phyloP scores from a whole-genome alignment of 2,888 invertebrate species.

The Agrypnus murinus region DNA sequence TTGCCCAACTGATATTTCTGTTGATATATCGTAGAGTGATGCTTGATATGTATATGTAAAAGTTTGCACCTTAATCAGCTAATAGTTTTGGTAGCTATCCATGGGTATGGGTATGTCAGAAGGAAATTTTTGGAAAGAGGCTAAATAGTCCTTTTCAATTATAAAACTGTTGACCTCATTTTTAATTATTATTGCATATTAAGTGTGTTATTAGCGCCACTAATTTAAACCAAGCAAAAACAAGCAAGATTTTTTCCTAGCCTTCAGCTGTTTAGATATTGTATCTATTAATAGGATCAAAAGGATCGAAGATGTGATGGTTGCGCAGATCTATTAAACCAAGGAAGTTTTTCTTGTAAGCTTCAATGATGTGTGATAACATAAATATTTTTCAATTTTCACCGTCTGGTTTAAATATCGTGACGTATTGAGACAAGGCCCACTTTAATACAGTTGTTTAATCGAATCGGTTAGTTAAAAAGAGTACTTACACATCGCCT shows the following conservation, averaged over 20 bases:
- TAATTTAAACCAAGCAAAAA: constrained; percentile 5
- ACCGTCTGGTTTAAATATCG: constrained; percentile 6
- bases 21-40: too few species aligned
- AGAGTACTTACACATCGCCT: not conserved
- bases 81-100: too few species aligned
- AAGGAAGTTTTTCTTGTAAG: constrained; percentile 15
- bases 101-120: too few species aligned
- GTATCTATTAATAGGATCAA: constrained; percentile 21
- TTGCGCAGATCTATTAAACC: not conserved
- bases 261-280: not conserved
- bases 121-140: too few species aligned
- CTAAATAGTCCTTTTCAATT: too few species aligned
- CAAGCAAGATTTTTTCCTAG: not conserved
- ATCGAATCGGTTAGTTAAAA: constrained; percentile 7
- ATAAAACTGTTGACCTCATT: too few species aligned
- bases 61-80: too few species aligned
- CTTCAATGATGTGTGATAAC: constrained; percentile 9
- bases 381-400: constrained; percentile 22
- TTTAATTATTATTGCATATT: too few species aligned
- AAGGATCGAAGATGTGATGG: constrained; percentile 9
- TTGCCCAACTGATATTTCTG: too few species aligned
- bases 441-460: constrained; percentile 3
- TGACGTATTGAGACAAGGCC: constrained; percentile 25
- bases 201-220: not conserved
- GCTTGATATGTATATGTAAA: too few species aligned